Percentiles rank a stretch among this genome's conserved stretches.
Evolutionary conservation across 2,113 vertebrate genomes (phyloP).

Genomic region (Bombycilla garrulus): DNA sequence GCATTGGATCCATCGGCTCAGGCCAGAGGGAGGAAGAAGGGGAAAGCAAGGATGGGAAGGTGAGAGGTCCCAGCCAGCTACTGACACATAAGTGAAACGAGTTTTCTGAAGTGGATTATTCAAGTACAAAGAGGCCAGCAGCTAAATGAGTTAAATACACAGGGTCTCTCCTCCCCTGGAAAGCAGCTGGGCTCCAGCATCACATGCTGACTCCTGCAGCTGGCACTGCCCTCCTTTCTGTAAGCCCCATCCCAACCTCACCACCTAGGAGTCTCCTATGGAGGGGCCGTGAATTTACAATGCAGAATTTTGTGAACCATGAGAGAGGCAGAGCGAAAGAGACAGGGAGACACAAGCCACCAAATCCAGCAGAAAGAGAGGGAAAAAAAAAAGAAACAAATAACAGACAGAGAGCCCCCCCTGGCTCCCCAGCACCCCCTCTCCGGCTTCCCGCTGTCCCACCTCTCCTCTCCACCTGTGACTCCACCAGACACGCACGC

Average conservation of each 20-base stretch:
- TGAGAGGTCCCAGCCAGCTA: conserved; percentile 27
- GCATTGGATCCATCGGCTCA: conserved; percentile 55
- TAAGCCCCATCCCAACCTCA: neutral
- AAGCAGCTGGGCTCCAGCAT: conserved; percentile 20
- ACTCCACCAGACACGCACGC: neutral
- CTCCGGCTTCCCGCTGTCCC: neutral
- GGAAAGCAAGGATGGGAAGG: conserved; percentile 48
- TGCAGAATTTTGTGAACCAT: conserved; percentile 64
- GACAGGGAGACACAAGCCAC: conserved; percentile 33
- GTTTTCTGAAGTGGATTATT: conserved; percentile 3
- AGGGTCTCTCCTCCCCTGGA: conserved; percentile 5
- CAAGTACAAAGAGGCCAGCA: neutral
- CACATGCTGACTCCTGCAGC: neutral
- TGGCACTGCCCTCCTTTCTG: neutral
- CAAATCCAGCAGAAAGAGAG: conserved; percentile 20
- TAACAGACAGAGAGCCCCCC: neutral
- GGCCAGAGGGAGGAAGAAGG: conserved; percentile 41
- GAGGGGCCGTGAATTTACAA: neutral
- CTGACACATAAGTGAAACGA: neutral
- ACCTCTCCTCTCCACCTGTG: conserved; percentile 15
- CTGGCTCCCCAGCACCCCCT: neutral
- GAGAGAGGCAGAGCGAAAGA: neutral
- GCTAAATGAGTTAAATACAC: neutral
- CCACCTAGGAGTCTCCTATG: neutral
- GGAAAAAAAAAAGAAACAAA: neutral